Conservation (phyloP, 2,797 vertebrate genomes). For the Halcyon chelicuti region DNA sequence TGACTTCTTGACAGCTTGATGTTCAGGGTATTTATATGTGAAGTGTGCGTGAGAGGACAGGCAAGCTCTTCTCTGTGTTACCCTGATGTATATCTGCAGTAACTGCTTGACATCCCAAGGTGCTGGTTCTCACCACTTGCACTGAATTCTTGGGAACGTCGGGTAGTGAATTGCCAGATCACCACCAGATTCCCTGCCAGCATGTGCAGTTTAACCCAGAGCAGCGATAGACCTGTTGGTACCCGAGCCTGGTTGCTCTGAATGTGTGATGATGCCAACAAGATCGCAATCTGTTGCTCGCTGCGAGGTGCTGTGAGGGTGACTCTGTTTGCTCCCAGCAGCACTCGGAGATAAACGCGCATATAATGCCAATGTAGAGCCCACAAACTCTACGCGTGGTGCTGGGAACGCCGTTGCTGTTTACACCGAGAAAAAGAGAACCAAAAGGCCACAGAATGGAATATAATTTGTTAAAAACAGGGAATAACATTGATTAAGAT, state of each 20-base stretch:
- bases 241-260: not conserved
- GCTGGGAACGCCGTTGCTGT: constrained; percentile 21
- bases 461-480: constrained; percentile 74
- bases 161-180: not conserved
- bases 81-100: not conserved
- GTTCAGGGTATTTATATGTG: not conserved
- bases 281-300: not conserved
- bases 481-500: constrained; percentile 68
- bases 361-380: not conserved
- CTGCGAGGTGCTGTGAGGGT: accelerated
- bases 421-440: constrained; percentile 34
- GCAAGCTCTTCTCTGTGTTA: not conserved
- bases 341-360: not conserved
- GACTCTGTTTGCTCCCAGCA: not conserved
- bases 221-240: not conserved
- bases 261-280: not conserved
- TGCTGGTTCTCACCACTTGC: accelerated
- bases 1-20: not conserved
- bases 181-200: not conserved
- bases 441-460: constrained; percentile 53
- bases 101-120: not conserved
- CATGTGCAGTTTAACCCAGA: not conserved
- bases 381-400: not conserved
- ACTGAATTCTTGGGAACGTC: accelerated
- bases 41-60: not conserved